Conservation (phyloP, 2,888 invertebrate genomes). For the Aleiodes leptofemur region DNA sequence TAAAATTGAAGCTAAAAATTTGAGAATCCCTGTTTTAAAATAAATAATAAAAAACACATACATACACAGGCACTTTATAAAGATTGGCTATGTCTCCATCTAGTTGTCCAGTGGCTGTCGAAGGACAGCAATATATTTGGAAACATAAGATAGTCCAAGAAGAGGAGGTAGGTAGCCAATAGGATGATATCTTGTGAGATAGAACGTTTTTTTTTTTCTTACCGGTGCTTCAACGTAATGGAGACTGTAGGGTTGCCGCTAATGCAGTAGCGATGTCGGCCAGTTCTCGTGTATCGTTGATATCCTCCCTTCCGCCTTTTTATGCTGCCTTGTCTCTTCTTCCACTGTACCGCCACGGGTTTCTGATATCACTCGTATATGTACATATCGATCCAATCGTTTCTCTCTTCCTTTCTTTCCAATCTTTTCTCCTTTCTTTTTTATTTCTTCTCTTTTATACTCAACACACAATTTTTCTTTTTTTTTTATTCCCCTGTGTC, state of each 20-base stretch:
- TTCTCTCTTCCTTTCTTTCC: conserved; percentile 11
- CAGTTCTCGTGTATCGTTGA: conserved; percentile 57
- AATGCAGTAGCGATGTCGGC: conserved; percentile 75
- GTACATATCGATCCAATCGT: conserved; percentile 46
- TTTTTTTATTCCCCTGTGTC: neutral
- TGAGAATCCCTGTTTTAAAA: neutral
- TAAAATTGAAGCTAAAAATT: neutral
- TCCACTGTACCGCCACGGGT: conserved; percentile 52
- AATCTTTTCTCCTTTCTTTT: conserved; percentile 6
- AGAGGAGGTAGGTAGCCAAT: conserved; percentile 61
- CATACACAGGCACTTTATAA: conserved; percentile 59
- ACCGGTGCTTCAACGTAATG: conserved; percentile 65
- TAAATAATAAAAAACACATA: neutral
- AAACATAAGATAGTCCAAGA: conserved; percentile 60
- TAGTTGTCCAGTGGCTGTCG: conserved; percentile 59
- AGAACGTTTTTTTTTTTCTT: conserved; percentile 57
- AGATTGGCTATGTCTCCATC: conserved; percentile 70
- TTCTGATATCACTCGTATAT: conserved; percentile 52
- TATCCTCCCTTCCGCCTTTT: conserved; percentile 53
- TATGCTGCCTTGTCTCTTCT: conserved; percentile 51
- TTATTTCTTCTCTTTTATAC: no score
- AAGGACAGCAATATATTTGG: conserved; percentile 70
- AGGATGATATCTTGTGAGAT: conserved; percentile 70
- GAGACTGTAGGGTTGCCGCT: conserved; percentile 74
- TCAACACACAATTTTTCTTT: conserved; percentile 25